Evolutionary conservation across 2,797 vertebrate genomes (phyloP).

Genomic region (Cichlasoma orientale): DNA sequence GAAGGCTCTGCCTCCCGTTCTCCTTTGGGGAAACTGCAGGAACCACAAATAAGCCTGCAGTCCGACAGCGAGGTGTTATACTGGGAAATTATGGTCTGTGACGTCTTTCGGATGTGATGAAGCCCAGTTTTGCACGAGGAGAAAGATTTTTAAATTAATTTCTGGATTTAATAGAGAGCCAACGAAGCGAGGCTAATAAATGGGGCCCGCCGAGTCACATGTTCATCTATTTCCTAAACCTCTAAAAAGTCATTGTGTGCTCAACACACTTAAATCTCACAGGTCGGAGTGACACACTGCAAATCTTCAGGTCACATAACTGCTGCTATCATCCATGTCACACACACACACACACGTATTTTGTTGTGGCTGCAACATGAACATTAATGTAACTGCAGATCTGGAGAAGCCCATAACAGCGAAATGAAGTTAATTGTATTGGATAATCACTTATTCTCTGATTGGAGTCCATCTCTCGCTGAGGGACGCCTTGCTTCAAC

Average conservation of each 20-base stretch:
- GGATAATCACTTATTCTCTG: background rate
- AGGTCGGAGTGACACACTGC: background rate
- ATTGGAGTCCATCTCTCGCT: background rate
- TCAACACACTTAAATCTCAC: background rate
- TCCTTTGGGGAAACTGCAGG: accelerated
- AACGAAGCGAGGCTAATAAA: background rate
- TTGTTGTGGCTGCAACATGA: background rate
- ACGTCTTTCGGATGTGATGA: background rate
- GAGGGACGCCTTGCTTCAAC: background rate
- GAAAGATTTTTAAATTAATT: no score
- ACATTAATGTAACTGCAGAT: background rate
- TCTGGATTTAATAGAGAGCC: no score
- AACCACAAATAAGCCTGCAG: background rate
- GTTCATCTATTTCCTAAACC: background rate
- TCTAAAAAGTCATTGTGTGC: background rate
- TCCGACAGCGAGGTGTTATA: background rate
- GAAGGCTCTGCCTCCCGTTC: background rate
- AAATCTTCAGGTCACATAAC: background rate
- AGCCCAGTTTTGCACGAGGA: no score
- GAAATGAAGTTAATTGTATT: background rate
- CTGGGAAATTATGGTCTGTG: background rate
- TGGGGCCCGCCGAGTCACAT: accelerated
- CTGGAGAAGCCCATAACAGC: background rate
- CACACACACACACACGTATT: no score
- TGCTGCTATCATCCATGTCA: background rate